A percentile compares a stretch with the other conserved stretches of the same genome.
Conservation (phyloP, 2,797 vertebrate genomes). For the Diplodus sargus region DNA sequence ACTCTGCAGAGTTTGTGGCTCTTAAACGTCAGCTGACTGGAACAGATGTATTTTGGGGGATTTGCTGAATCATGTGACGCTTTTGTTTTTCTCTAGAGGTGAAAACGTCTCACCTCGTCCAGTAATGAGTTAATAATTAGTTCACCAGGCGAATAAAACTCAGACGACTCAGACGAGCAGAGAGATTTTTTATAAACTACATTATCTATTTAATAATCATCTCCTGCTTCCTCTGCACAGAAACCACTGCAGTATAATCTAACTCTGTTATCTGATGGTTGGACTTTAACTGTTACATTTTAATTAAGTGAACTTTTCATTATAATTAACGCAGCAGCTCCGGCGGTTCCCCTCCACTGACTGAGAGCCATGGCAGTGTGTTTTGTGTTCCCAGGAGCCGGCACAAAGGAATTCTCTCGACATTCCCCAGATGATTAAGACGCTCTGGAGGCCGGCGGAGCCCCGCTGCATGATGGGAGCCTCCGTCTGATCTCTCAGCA, state of each 20-base stretch:
- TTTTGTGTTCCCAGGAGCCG: constrained; percentile 61
- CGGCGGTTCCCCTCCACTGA: not conserved
- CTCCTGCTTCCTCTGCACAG: not conserved
- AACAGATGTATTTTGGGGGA: too few species aligned
- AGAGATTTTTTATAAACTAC: too few species aligned
- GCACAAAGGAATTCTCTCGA: constrained; percentile 61
- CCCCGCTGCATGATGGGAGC: constrained; percentile 48
- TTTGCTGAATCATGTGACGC: too few species aligned
- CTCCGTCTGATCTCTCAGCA: constrained; percentile 30
- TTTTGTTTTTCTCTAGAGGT: too few species aligned
- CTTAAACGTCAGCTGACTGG: too few species aligned
- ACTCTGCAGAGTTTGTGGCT: too few species aligned
- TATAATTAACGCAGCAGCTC: not conserved
- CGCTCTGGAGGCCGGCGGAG: not conserved
- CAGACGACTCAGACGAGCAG: too few species aligned
- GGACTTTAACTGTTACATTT: not conserved
- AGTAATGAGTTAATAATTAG: too few species aligned
- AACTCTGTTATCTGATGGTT: not conserved
- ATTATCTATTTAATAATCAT: too few species aligned
- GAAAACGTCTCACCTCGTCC: too few species aligned
- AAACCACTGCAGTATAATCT: not conserved
- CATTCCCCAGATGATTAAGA: constrained; percentile 74
- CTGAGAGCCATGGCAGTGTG: constrained; percentile 19
- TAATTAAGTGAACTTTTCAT: not conserved
- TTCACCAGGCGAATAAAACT: too few species aligned